Conservation (phyloP, 2,113 vertebrate genomes). For the Pimephales promelas region DNA sequence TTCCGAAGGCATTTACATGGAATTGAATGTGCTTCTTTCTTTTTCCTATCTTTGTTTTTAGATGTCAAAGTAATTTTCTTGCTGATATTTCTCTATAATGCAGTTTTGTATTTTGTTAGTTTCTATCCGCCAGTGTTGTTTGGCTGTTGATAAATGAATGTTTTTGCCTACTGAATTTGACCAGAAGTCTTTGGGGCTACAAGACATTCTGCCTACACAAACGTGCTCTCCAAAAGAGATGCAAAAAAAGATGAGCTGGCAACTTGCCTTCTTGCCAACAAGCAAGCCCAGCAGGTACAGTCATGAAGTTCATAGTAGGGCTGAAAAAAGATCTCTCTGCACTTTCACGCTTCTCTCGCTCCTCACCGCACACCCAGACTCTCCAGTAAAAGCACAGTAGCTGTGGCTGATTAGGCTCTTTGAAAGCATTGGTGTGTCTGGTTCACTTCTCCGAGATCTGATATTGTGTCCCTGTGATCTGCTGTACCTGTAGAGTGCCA, state of each 20-base stretch:
- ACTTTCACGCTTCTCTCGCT: background rate
- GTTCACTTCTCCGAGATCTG: background rate
- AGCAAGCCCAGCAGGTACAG: conserved; percentile 21
- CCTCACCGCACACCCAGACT: background rate
- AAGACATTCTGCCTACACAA: conserved; percentile 4
- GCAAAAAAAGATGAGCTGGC: background rate
- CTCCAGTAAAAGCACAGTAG: background rate
- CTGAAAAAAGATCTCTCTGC: background rate
- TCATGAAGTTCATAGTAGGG: conserved; percentile 7
- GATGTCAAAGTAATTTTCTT: background rate
- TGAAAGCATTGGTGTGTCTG: background rate
- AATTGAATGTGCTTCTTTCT: background rate
- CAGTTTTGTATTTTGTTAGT: background rate
- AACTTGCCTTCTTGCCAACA: conserved; percentile 6
- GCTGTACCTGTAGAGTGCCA: background rate
- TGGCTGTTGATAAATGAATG: background rate
- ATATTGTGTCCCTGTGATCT: background rate
- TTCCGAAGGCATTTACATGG: background rate
- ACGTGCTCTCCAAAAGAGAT: background rate
- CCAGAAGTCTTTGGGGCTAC: background rate
- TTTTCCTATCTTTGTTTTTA: background rate
- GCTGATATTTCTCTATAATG: background rate
- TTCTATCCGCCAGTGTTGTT: background rate
- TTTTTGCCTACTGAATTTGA: background rate
- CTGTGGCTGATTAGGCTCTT: background rate